Base-by-base conservation (phyloP, 2,113 vertebrate genomes). In the Crotalus tigris region DNA sequence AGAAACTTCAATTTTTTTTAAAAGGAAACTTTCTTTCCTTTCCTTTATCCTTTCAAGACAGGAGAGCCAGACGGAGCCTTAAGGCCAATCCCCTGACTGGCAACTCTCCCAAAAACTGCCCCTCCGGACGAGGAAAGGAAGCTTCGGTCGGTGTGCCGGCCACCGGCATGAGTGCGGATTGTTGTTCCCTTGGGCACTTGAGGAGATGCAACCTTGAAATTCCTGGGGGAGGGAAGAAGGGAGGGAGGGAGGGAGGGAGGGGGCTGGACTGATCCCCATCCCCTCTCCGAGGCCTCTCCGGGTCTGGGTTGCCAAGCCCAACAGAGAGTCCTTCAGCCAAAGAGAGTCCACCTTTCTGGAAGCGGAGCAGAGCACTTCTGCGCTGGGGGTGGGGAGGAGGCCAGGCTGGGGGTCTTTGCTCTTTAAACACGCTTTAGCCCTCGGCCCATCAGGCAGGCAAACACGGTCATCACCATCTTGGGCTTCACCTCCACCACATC, bases 401-500 rank as follows among this genome's bases (percentile, higher is more conserved):
- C 93, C 90, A 92, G 94, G 95, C 94, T 88, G 94, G 93, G 61
- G 23, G 3, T 90, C 23, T 93, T 90, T 8, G 91, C 53, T 55
- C 92, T 94, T 98, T 98, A 99, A 93, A 97, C 98, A 94, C 97
- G 96, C 96, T 99, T 99, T 99, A 99, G 98, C 92, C 99, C 99
- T 95, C 99, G 97, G 91, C 99, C 99, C 99, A 99, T 99, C 98
- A 99, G 97, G 96, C 99, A 99, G 33, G 99, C 99, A 93, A 99
- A 99, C 95, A 99, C 98, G 0, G 98, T 99, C 99, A 99, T 99
- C 96, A 99, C 99, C 99, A 99, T 99, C 97, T 99, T 99, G 17
- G 96, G 98, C 91, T 99, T 99, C 95, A 98, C 97, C 96, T 99
- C 99, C 58, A 99, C 98, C 29, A 99, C 96, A 93, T 99, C 99